A percentile compares a stretch with the other conserved stretches of the same genome.
phyloP scores from a whole-genome alignment of 2,888 invertebrate genomes.

The Timema cristinae region DNA sequence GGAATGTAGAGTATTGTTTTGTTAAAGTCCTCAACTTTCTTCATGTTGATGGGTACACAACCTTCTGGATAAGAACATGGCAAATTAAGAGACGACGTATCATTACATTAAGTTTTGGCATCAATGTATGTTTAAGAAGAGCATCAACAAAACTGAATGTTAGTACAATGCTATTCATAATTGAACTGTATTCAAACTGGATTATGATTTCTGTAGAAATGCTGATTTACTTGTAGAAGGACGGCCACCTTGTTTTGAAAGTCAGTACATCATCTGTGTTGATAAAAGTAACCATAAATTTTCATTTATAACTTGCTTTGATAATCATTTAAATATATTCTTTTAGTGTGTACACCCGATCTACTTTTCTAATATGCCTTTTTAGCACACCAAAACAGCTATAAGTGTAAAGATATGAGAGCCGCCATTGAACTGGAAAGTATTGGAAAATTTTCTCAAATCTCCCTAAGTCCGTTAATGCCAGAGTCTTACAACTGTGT shows the following conservation, averaged over 20 bases:
- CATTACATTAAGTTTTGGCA: neutral
- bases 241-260: constrained; percentile 6
- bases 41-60: too few relatives aligned
- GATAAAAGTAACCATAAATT: neutral
- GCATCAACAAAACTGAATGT: neutral
- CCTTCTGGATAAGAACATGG: too few relatives aligned
- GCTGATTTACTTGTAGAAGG: neutral
- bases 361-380: neutral
- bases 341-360: neutral
- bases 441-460: neutral
- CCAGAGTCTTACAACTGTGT: neutral
- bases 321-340: neutral
- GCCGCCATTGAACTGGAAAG: too few relatives aligned
- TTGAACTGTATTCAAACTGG: neutral
- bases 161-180: neutral
- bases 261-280: neutral
- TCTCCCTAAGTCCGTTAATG: neutral
- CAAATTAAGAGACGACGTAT: too few relatives aligned
- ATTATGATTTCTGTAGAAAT: neutral
- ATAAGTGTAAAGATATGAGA: too few relatives aligned
- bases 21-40: too few relatives aligned
- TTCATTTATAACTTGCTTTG: neutral
- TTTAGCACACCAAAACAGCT: neutral
- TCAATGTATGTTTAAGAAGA: neutral
- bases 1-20: too few relatives aligned